These are phyloP conservation scores for Bombus consobrinus DNA, from an alignment of 1,140 invertebrate genomes.

Conservation along the genomic window DNA sequence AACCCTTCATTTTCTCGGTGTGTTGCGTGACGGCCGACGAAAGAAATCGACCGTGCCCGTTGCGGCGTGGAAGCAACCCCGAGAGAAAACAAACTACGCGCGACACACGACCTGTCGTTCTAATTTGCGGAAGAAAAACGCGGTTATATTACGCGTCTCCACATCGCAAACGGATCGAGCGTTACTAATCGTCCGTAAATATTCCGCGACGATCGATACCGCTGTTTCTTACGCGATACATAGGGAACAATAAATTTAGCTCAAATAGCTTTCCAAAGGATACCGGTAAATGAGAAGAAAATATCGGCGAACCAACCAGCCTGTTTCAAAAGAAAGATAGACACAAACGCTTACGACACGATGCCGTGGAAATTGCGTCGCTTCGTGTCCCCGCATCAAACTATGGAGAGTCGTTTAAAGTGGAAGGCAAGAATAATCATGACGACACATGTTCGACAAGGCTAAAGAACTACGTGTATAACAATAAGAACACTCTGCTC, in stretches of 20 bases:
- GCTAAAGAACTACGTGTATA: too few relatives aligned
- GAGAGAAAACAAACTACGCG: conserved; percentile 28
- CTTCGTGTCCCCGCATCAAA: background rate
- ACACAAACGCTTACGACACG: background rate
- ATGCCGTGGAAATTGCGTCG: background rate
- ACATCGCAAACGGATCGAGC: conserved; percentile 34
- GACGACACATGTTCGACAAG: background rate
- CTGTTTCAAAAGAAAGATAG: background rate
- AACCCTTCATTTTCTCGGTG: conserved; percentile 35
- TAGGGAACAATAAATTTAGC: conserved; percentile 51
- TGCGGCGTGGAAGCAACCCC: background rate
- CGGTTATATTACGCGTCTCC: background rate
- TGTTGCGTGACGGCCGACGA: conserved; percentile 30
- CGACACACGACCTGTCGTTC: conserved; percentile 30
- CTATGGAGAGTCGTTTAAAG: background rate
- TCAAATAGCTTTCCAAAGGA: conserved; percentile 12
- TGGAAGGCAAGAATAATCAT: background rate
- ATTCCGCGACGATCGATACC: conserved; percentile 42
- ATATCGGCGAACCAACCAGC: background rate
- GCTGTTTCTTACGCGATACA: conserved; percentile 42
- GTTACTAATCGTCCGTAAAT: conserved; percentile 52
- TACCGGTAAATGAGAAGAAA: conserved; percentile 3
- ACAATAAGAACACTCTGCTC: background rate
- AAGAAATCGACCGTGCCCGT: conserved; percentile 32
- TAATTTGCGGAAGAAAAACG: conserved; percentile 31